Percentiles rank a stretch among this genome's conserved stretches.
Conservation (phyloP, 2,888 invertebrate genomes). For the Formica aserva region DNA sequence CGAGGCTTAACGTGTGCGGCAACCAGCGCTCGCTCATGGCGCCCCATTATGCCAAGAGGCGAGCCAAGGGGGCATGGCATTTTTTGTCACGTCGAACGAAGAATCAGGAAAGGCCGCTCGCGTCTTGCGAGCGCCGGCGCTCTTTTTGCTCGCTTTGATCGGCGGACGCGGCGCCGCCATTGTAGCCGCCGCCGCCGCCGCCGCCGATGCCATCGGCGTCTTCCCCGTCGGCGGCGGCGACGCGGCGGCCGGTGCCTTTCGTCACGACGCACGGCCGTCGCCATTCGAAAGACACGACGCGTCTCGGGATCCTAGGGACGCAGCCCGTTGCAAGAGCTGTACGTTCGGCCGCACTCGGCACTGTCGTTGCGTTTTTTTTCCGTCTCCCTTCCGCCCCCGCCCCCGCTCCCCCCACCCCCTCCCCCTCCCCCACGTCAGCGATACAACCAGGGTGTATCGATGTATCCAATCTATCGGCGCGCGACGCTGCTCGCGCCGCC, state of each 20-base stretch:
- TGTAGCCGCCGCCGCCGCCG: constrained; percentile 53
- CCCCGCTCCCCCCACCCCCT: neutral
- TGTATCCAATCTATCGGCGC: constrained; percentile 78
- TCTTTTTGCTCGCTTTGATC: constrained; percentile 61
- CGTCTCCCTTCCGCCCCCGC: constrained; percentile 31
- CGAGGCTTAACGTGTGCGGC: constrained; percentile 59
- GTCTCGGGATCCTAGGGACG: constrained; percentile 83
- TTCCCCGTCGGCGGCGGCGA: constrained; percentile 61
- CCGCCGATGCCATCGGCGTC: constrained; percentile 66
- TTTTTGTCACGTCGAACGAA: constrained; percentile 80
- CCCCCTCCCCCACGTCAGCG: constrained; percentile 8
- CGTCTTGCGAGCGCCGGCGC: constrained; percentile 68
- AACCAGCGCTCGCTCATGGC: constrained; percentile 83
- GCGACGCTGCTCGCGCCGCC: constrained; percentile 63
- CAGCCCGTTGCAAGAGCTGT: constrained; percentile 79
- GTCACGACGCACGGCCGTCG: constrained; percentile 72
- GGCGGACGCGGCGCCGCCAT: constrained; percentile 43
- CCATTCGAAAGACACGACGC: constrained; percentile 83
- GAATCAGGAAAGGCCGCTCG: constrained; percentile 73
- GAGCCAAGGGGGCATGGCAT: constrained; percentile 85
- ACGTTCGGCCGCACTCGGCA: constrained; percentile 30
- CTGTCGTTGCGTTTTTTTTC: constrained; percentile 39
- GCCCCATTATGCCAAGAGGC: constrained; percentile 85
- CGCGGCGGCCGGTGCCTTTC: constrained; percentile 17
- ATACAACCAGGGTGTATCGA: constrained; percentile 69